Evolutionary conservation across 1,140 invertebrate species (phyloP), one percentile per base, ranked within the genome.

Genomic region (Hypothenemus hampei): DNA sequence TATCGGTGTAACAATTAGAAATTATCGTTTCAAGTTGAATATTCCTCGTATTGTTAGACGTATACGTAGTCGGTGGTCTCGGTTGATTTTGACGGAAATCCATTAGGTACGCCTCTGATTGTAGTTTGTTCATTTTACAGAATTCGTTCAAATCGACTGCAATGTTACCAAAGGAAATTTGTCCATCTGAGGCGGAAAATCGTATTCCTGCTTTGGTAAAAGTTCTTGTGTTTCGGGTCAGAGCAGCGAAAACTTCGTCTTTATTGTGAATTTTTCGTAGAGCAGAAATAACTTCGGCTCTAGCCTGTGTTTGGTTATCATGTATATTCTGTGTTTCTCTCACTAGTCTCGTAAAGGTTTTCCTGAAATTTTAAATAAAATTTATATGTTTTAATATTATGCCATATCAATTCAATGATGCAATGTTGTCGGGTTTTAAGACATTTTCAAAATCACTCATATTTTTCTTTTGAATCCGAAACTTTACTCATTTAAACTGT

Each of bases 251-350:
- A 10, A 67, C 61, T 45, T 70, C 66, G 44, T 67, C 59, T 41
- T 59, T 65, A 35, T 65, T 62, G 7, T 40, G 46, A 2, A 68
- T 58, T 16, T 68, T 67, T 7, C 58, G 56, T 15, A 70, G 61
- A 5, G 66, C 56, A 31, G 61, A 50, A 46, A 70, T 70, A 1
- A 70, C 67, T 52, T 69, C 63, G 4, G 67, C 65, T 40, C 40
- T 60, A 7, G 62, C 67, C 44, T 20, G 59, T 37, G 33, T 31
- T 21, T 63, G 46, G 13, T 60, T 60, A 29, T 55, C 37, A 18
- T 65, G 64, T 43, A 45, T 35, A 11, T 58, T 50, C 23, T 65
- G 57, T 0, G 68, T 66, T 47, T 66, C 60, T 40, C 65, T 65
- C 19, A 64, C 3, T 16, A 69, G 18, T 52, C 62, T 66, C 10